A percentile compares a stretch with the other conserved stretches of the same genome.
Evolutionary conservation across 1,140 invertebrate genomes (phyloP).

Genomic region (Solenopsis fugax): DNA sequence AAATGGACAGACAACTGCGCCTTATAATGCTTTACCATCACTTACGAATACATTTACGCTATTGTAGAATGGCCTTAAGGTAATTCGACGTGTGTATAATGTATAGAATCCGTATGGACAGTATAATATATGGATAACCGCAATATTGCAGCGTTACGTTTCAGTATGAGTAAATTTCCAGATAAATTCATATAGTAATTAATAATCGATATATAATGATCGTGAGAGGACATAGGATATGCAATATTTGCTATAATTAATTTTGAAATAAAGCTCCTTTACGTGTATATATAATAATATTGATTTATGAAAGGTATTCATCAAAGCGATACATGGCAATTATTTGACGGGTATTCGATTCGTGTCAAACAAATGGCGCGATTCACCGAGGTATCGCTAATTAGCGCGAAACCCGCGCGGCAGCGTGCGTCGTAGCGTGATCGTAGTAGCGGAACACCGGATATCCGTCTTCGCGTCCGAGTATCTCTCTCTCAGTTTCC

Average conservation of each 20-base stretch:
- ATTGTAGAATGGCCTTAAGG: too few relatives aligned
- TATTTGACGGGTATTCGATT: constrained; percentile 13
- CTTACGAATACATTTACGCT: too few relatives aligned
- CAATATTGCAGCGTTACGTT: background rate
- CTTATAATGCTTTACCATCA: too few relatives aligned
- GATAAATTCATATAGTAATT: background rate
- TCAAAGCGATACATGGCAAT: background rate
- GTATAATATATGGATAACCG: background rate
- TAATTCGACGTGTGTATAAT: background rate
- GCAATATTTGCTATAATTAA: constrained; percentile 21
- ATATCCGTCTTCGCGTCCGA: constrained; percentile 81
- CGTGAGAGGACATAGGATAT: background rate
- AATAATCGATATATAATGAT: background rate
- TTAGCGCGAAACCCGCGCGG: constrained; percentile 40
- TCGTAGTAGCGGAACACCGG: constrained; percentile 82
- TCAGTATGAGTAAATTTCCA: background rate
- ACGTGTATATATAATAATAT: background rate
- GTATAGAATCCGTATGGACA: background rate
- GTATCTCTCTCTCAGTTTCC: constrained; percentile 46
- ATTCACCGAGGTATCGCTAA: constrained; percentile 39
- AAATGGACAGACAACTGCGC: too few relatives aligned
- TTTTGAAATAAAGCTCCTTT: background rate
- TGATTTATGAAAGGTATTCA: background rate
- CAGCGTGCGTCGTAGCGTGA: constrained; percentile 45
- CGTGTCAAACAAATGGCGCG: constrained; percentile 30